Evolutionary conservation across 2,113 vertebrate genomes (phyloP), one percentile per base, ranked within the genome.

Genomic region (Penelope pileata): DNA sequence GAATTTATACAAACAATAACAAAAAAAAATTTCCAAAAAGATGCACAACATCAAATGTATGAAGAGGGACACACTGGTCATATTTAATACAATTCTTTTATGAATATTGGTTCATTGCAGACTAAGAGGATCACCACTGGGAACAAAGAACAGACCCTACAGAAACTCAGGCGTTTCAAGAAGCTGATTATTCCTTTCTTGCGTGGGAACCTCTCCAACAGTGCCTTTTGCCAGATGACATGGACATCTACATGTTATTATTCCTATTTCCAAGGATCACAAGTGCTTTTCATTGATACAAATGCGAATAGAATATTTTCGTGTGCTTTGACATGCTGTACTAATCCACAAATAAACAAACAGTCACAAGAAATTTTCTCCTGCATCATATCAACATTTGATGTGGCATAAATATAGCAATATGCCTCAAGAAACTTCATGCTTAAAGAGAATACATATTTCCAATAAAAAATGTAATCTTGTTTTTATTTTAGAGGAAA

Each of bases 321-420:
- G 48, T 68, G n/a, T 78, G n/a, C 34, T 77, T 96, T 91, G 47
- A 78, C 59, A 80, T 54, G 34, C 30, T 89, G 86, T 84, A 64
- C 48, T 94, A 95, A 91, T 91, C 51, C 47, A n/a, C 80, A 78
- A 96, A 93, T 87, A 96, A 96, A 91, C 68, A 96, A 96, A 62
- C 79, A 92, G 91, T 94, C 47, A 38, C 45, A 74, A 58, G 13
- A 77, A 93, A 82, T 91, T 94, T 94, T 86, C 82, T 82, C 38
- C 63, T 88, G 69, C 23, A 10, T 94, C 87, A 93, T 69, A 83
- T 94, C 91, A 94, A 72, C 82, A 77, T 96, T 96, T 97, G 95
- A 95, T 78, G 86, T 93, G 64, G 42, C 76, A 96, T 81, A 96
- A 97, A 96, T 97, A 96, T 84, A 96, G 91, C 83, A 95, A 92